Evolutionary conservation across 2,797 vertebrate genomes (phyloP).

Genomic region (Cossypha niveicapilla): DNA sequence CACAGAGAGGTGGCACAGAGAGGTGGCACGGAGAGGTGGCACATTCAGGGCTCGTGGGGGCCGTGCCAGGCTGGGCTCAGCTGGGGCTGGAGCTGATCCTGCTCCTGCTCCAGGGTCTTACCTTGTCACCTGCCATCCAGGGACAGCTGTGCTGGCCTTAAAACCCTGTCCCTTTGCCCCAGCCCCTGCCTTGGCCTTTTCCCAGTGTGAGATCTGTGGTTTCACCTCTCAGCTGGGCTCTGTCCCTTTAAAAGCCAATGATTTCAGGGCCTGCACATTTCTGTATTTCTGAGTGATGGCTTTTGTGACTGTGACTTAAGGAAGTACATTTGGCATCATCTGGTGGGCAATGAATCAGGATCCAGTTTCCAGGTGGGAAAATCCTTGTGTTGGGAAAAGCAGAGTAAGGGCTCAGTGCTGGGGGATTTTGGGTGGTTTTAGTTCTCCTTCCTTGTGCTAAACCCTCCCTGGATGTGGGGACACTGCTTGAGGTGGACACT

Average conservation of each 20-base stretch:
- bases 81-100: background rate
- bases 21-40: background rate
- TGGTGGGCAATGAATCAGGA: background rate
- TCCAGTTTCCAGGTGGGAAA: background rate
- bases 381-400: background rate
- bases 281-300: rapidly evolving
- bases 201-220: background rate
- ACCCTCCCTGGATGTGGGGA: rapidly evolving
- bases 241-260: background rate
- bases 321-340: background rate
- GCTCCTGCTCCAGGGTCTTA: rapidly evolving
- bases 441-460: background rate
- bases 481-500: rapidly evolving
- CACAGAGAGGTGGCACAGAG: background rate
- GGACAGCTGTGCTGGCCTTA: rapidly evolving
- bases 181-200: background rate
- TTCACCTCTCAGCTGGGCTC: background rate
- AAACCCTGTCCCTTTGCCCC: background rate
- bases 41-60: background rate
- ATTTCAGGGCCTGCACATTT: background rate
- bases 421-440: background rate
- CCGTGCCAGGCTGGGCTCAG: background rate
- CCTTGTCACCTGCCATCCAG: rapidly evolving
- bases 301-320: background rate
- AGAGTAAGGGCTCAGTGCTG: rapidly evolving